Percentiles rank a stretch among this genome's conserved stretches.
phyloP scores from a whole-genome alignment of 2,113 vertebrate species.

The Pseudopipra pipra region DNA sequence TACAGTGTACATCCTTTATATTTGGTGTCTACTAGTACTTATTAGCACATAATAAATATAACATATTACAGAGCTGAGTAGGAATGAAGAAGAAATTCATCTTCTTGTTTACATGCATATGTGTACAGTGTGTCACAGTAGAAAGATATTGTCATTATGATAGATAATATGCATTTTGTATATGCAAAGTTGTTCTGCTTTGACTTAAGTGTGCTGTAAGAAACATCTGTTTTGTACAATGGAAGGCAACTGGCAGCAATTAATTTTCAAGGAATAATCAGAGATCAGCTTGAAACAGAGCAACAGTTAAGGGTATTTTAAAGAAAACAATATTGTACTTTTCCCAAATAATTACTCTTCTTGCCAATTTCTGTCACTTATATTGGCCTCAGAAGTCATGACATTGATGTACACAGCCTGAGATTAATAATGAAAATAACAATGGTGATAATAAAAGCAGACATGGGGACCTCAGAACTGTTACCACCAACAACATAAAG shows the following conservation, averaged over 20 bases:
- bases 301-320: not conserved
- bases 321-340: not conserved
- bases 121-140: not conserved
- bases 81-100: not conserved
- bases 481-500: not conserved
- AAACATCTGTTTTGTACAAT: not conserved
- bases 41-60: not conserved
- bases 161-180: not conserved
- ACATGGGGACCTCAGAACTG: not conserved
- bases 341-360: not conserved
- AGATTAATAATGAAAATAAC: not conserved
- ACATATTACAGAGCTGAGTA: not conserved
- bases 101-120: not conserved
- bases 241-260: not conserved
- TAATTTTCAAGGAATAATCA: not conserved
- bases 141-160: not conserved
- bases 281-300: not conserved
- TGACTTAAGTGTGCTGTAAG: not conserved
- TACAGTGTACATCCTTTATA: not conserved
- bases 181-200: not conserved
- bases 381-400: not conserved
- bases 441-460: not conserved
- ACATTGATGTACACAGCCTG: not conserved
- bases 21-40: not conserved
- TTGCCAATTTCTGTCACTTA: not conserved